Base-by-base conservation (phyloP, 1,140 invertebrate genomes). In the Tetragonula clypearis region DNA sequence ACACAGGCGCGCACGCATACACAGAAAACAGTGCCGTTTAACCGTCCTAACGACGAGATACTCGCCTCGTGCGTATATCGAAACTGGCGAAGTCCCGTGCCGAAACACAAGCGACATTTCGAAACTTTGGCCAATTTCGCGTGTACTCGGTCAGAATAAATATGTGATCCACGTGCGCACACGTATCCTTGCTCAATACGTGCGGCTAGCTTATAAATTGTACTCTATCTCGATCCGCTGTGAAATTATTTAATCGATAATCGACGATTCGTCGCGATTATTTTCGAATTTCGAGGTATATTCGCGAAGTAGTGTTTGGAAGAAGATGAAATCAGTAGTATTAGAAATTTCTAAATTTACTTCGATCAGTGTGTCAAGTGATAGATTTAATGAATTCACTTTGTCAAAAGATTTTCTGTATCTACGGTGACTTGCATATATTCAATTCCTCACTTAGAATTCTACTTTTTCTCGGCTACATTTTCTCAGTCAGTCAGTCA, bases 21-120 rank as follows among this genome's bases (percentile, higher is more conserved):
- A 78, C 83, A 68, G 15, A 53, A 35, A 81, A 82, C 77, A 65
- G 73, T 17, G 80, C 72, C 81, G 75, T 84, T 88, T 90, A 90
- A 77, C 82, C 23, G 84, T 88, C 53, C 66, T 76, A 88, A 85
- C 79, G 79, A 71, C 66, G 87, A 60, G 62, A 86, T 79, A 76
- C 82, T 82, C 73, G 69, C 53, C 41, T 78, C 41, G 35, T 78
- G 65, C 62, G 80, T 72, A 68, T 49, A 56, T 56, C 65, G 82
- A 78, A 69, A 78, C 62, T 53, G 77, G 17, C 30, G 41, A 58
- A 68, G 58, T 58, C 19, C 15, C 15, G 56, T 12, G 80, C 23
- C 19, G 69, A 72, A 73, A 56, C 68, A 60, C 66, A 60, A 79
- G 76, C 76, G 65, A 83, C 82, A 53, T 56, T 78, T 49, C 55